These are phyloP conservation scores for Lagopus muta DNA, from an alignment of 2,113 vertebrate genomes.

Conservation along the genomic window DNA sequence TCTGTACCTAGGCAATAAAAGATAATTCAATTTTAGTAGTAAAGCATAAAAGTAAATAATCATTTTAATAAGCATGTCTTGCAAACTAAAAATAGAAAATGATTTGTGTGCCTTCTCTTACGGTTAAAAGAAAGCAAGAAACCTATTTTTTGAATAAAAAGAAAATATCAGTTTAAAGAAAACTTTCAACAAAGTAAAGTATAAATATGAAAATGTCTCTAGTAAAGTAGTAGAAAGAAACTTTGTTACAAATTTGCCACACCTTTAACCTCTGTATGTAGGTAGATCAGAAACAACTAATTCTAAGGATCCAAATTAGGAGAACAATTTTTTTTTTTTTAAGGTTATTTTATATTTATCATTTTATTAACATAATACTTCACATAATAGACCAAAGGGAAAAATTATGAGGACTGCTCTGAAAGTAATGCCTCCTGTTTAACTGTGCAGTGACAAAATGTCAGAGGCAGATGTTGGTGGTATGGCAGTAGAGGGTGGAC, in stretches of 20 bases:
- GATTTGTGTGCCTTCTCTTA: neutral
- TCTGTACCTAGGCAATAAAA: conserved; percentile 32
- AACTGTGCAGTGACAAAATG: too few species aligned
- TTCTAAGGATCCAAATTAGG: neutral
- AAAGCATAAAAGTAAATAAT: neutral
- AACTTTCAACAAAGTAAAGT: neutral
- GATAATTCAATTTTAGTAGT: neutral
- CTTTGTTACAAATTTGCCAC: neutral
- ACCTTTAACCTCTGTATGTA: neutral
- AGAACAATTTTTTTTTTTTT: neutral
- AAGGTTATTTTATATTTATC: neutral
- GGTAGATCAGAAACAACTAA: neutral
- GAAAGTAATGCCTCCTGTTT: too few species aligned
- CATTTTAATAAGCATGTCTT: neutral
- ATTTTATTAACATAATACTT: neutral
- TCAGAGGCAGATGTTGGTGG: too few species aligned
- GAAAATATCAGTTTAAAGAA: neutral
- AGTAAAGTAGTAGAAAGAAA: neutral
- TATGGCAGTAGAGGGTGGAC: too few species aligned
- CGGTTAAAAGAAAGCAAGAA: neutral
- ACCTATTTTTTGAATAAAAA: neutral
- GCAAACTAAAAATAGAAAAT: neutral
- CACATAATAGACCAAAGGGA: rapidly evolving
- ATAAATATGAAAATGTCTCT: neutral
- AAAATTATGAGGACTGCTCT: too few species aligned